Conservation (phyloP, 2,888 invertebrate species). For the Chironomus riparius region DNA sequence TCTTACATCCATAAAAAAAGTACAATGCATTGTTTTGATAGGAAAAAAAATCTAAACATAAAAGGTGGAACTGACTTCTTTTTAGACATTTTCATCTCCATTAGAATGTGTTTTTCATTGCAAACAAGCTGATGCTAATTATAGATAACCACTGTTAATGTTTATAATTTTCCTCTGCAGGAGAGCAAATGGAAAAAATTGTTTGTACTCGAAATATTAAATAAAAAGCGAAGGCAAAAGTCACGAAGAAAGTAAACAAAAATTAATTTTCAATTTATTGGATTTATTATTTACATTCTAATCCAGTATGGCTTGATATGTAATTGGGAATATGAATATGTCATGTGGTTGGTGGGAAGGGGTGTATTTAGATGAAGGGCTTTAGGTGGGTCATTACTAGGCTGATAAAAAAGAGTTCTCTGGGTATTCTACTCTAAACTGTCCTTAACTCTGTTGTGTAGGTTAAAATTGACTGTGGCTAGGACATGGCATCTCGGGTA, state of each 20-base stretch:
- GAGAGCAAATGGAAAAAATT: not conserved
- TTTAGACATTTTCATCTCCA: not conserved
- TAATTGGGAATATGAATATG: no score
- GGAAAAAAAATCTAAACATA: not conserved
- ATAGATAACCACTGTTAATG: constrained; percentile 7
- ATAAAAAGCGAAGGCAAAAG: not conserved
- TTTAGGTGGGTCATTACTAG: no score
- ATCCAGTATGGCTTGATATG: no score
- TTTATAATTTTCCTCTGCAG: constrained; percentile 14
- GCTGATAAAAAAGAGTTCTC: no score
- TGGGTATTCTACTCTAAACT: no score
- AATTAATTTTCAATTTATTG: not conserved
- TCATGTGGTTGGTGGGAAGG: no score
- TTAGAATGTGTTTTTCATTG: not conserved
- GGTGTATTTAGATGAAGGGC: no score
- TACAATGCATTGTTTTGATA: not conserved
- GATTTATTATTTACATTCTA: not conserved
- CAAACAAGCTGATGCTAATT: not conserved
- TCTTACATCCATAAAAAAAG: not conserved
- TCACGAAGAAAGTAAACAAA: not conserved
- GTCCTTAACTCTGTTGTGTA: no score
- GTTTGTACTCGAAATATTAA: not conserved
- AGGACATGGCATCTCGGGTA: no score
- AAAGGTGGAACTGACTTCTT: no score
- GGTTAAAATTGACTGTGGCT: no score